Evolutionary conservation across 2,113 vertebrate species (phyloP), one percentile per base, ranked within the genome.

Genomic region (Chunga burmeisteri): DNA sequence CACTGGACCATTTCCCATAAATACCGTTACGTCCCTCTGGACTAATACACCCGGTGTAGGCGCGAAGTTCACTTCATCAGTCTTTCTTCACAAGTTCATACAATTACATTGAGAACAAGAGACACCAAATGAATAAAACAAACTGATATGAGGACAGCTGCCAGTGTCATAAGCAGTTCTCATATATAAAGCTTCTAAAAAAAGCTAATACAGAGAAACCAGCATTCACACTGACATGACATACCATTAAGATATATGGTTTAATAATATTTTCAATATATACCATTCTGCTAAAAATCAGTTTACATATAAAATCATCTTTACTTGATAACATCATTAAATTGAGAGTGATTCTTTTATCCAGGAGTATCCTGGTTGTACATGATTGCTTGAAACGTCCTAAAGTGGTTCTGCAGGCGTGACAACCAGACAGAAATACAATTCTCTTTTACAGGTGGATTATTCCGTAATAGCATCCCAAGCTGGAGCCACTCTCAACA

Each of bases 401-500:
- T 36, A 1, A 79, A 72, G 30, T 19, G 30, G 23, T 84, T 83
- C 72, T 81, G 23, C 11, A 10, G 21, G n/a, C 0, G 0, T 40
- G 47, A 72, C 38, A 47, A 81, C 26, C 62, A 83, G n/a, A 82
- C 9, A 71, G 59, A 80, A 92, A 88, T 40, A 21, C 23, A 26
- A 26, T 96, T 95, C 82, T 97, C 59, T 97, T 95, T 97, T 98
- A 62, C 98, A 99, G 99, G 99, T 99, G 98, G 99, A 99, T 96
- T 99, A 98, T 63, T 98, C 99, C 1, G 78, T 99, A 85, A 99
- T 99, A 66, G 99, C 98, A 16, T 99, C 99, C 8, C 99, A 99
- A 95, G 99, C 99, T 0, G 99, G 99, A 74, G 98, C 98, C 94
- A 99, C 99, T 7, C 99, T 99, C 97, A 99, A 98, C 98, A 99